Percentiles rank a stretch among this genome's conserved stretches.
phyloP scores from a whole-genome alignment of 2,888 invertebrate genomes.

The Tetheella fluctuosa region DNA sequence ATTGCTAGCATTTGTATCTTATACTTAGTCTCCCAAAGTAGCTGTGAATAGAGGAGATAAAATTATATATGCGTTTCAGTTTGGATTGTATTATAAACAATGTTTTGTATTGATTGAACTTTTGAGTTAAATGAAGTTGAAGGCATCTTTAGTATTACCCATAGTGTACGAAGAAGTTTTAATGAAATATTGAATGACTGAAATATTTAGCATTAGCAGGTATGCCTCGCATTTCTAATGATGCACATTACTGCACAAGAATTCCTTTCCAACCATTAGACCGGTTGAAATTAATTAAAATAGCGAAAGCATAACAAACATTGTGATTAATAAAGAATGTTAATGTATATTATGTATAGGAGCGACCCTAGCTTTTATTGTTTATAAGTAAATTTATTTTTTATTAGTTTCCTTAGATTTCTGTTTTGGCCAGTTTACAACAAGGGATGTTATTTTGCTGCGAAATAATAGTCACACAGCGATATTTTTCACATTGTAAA shows the following conservation, averaged over 20 bases:
- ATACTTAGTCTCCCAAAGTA: too few species aligned
- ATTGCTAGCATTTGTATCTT: slow-evolving; percentile 13
- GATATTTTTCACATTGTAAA: too few species aligned
- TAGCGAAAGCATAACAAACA: background rate
- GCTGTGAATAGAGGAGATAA: slow-evolving; percentile 6
- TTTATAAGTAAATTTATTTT: too few species aligned
- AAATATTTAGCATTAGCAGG: too few species aligned
- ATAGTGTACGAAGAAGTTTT: background rate
- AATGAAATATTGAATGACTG: background rate
- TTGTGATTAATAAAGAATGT: background rate
- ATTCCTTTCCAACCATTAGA: background rate
- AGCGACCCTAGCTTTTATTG: too few species aligned
- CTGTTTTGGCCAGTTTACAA: too few species aligned
- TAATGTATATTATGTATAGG: too few species aligned
- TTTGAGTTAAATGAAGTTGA: too few species aligned
- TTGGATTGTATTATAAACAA: background rate
- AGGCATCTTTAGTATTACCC: too few species aligned
- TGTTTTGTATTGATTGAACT: background rate
- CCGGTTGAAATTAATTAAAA: background rate
- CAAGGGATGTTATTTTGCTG: too few species aligned
- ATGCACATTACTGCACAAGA: background rate
- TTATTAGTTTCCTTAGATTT: too few species aligned
- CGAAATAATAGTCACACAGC: too few species aligned
- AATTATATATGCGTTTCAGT: slow-evolving; percentile 9
- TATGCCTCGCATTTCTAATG: background rate